Evolutionary conservation across 2,888 invertebrate species (phyloP).

Genomic region (Pseudeuparius sepicola): DNA sequence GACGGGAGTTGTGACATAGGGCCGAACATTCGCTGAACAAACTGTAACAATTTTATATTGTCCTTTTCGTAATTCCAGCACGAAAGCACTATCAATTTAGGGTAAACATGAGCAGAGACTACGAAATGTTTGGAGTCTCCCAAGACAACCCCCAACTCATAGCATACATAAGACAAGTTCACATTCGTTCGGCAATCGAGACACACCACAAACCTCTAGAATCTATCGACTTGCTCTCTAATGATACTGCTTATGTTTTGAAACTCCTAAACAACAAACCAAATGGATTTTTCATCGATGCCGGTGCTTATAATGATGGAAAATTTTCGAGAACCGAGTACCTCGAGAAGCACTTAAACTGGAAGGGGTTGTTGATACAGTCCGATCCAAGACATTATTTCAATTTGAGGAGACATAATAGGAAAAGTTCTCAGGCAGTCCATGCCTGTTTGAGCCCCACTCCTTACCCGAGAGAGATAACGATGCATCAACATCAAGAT

Average conservation of each 20-base stretch:
- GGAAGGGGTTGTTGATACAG: slow-evolving; percentile 67
- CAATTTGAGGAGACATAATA: slow-evolving; percentile 48
- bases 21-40: too few relatives aligned
- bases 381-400: slow-evolving; percentile 72
- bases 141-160: slow-evolving; percentile 68
- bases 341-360: slow-evolving; percentile 58
- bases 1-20: too few relatives aligned
- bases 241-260: slow-evolving; percentile 41
- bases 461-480: slow-evolving; percentile 57
- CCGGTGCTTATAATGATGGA: slow-evolving; percentile 49
- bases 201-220: slow-evolving; percentile 38
- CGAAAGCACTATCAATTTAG: slow-evolving; percentile 68
- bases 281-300: slow-evolving; percentile 65
- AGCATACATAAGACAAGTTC: slow-evolving; percentile 63
- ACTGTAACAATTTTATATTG: background rate
- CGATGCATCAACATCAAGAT: slow-evolving; percentile 36
- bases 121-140: slow-evolving; percentile 60
- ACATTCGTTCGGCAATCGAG: slow-evolving; percentile 44
- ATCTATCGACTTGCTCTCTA: slow-evolving; percentile 35
- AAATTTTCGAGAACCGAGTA: slow-evolving; percentile 56
- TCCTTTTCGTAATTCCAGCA: slow-evolving; percentile 40
- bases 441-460: slow-evolving; percentile 75
- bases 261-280: slow-evolving; percentile 41
- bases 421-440: slow-evolving; percentile 51
- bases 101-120: slow-evolving; percentile 69